Conservation (phyloP, 2,888 invertebrate species). For the Apeira syringaria region DNA sequence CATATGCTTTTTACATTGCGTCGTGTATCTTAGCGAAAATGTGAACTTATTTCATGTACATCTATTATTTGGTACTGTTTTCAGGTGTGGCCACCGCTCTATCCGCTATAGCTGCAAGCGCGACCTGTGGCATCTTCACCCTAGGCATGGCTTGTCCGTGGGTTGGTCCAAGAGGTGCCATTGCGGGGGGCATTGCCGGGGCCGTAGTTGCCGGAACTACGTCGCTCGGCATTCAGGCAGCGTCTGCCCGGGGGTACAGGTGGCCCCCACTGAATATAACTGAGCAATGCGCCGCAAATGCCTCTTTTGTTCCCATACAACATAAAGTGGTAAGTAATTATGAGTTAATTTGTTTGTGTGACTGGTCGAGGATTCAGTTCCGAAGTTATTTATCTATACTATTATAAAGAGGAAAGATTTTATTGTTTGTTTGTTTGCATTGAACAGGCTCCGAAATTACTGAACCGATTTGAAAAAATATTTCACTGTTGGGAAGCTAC, state of each 20-base stretch:
- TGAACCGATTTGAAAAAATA: too few relatives aligned
- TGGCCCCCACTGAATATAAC: slow-evolving; percentile 65
- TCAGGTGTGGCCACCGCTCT: slow-evolving; percentile 88
- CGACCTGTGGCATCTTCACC: slow-evolving; percentile 92
- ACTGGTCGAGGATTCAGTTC: too few relatives aligned
- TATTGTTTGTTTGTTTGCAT: too few relatives aligned
- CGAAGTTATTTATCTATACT: too few relatives aligned
- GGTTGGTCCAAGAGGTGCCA: slow-evolving; percentile 87
- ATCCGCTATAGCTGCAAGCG: slow-evolving; percentile 92
- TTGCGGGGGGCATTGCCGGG: slow-evolving; percentile 85
- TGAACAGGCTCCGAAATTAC: too few relatives aligned
- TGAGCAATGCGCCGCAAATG: slow-evolving; percentile 51
- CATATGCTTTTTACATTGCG: too few relatives aligned
- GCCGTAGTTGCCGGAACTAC: slow-evolving; percentile 85
- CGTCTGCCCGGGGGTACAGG: slow-evolving; percentile 83
- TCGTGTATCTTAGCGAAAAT: too few relatives aligned
- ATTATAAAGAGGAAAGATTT: too few relatives aligned
- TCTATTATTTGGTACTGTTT: not conserved
- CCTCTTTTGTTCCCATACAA: slow-evolving; percentile 50
- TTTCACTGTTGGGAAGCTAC: too few relatives aligned
- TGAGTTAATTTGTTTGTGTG: too few relatives aligned
- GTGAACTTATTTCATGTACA: too few relatives aligned
- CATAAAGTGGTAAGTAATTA: slow-evolving; percentile 57
- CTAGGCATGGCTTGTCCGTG: slow-evolving; percentile 93
- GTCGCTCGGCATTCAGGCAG: slow-evolving; percentile 87